Evolutionary conservation across 2,797 vertebrate species (phyloP).

Genomic region (Bradypus variegatus): DNA sequence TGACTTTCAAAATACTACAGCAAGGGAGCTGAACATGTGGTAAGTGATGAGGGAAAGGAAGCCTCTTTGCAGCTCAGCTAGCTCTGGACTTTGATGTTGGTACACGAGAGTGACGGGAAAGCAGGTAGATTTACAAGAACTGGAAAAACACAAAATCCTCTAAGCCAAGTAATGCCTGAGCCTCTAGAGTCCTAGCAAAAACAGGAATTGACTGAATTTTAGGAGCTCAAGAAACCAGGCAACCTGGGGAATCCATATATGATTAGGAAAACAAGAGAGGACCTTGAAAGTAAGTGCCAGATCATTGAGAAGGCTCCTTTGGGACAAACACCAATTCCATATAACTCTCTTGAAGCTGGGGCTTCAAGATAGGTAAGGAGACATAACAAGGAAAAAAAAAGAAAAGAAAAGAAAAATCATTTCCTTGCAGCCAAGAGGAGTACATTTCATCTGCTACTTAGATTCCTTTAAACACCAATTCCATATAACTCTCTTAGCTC

Average conservation of each 20-base stretch:
- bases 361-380: neutral
- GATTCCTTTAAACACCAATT: constrained; percentile 17
- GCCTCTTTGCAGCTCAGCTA: neutral
- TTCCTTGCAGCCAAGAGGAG: neutral
- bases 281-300: neutral
- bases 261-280: neutral
- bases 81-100: neutral
- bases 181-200: neutral
- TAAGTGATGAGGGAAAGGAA: neutral
- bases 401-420: neutral
- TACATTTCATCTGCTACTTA: constrained; percentile 27
- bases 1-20: neutral
- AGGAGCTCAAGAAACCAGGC: neutral
- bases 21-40: neutral
- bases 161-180: neutral
- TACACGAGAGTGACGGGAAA: neutral
- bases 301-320: neutral
- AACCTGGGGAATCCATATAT: neutral
- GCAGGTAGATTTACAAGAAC: neutral
- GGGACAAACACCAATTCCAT: neutral
- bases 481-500: too few species aligned
- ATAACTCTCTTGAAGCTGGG: neutral
- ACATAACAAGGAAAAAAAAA: neutral
- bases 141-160: neutral
- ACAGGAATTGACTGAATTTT: constrained; percentile 5